phyloP scores from a whole-genome alignment of 2,888 invertebrate species.

The Apamea monoglypha region DNA sequence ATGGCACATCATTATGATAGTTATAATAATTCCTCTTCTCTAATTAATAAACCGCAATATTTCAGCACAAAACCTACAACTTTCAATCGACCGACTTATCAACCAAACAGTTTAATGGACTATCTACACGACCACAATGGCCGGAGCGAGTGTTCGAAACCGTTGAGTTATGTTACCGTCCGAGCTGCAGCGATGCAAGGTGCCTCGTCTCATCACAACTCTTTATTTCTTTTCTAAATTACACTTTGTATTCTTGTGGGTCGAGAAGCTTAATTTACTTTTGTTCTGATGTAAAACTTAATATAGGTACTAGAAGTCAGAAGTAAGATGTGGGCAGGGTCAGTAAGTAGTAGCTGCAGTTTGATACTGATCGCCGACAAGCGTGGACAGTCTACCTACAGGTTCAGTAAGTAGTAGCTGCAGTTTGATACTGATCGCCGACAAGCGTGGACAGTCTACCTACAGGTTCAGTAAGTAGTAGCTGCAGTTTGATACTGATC shows the following conservation, averaged over 20 bases:
- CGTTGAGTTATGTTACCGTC: conserved; percentile 28
- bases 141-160: neutral
- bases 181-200: conserved; percentile 6
- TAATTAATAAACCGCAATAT: conserved; percentile 10
- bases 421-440: too few species aligned
- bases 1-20: neutral
- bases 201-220: neutral
- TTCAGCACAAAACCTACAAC: neutral
- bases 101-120: neutral
- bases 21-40: neutral
- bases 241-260: conserved; percentile 9
- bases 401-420: too few species aligned
- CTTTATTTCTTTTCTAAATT: conserved; percentile 30
- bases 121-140: neutral
- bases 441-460: too few species aligned
- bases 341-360: too few species aligned
- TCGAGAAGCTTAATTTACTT: conserved; percentile 1
- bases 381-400: too few species aligned
- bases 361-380: too few species aligned
- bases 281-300: conserved; percentile 9
- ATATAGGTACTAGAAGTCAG: conserved; percentile 1
- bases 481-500: too few species aligned
- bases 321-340: conserved; percentile 2
- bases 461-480: too few species aligned
- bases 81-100: conserved; percentile 3